Evolutionary conservation across 2,113 vertebrate genomes (phyloP).

Genomic region (Hystrix cristata): DNA sequence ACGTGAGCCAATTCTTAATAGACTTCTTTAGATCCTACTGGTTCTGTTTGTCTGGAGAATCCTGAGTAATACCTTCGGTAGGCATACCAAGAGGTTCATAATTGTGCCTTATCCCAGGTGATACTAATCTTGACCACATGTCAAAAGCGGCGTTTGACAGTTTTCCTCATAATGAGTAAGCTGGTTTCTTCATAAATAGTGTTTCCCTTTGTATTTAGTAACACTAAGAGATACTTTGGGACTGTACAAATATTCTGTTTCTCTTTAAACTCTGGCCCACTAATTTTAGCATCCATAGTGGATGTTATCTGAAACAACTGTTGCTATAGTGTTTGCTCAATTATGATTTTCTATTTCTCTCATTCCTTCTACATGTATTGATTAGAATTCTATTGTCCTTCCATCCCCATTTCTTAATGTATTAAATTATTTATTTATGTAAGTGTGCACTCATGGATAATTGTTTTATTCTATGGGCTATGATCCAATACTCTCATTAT

Average conservation of each 20-base stretch:
- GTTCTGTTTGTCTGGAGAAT: constrained; percentile 35
- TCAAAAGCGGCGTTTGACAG: background rate
- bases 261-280: background rate
- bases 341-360: constrained; percentile 56
- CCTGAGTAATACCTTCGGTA: background rate
- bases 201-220: constrained; percentile 45
- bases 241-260: background rate
- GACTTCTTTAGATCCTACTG: background rate
- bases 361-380: constrained; percentile 42
- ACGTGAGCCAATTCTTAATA: background rate
- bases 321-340: background rate
- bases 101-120: background rate
- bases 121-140: background rate
- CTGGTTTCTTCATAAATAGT: background rate
- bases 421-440: constrained; percentile 71
- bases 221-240: background rate
- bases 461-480: constrained; percentile 15
- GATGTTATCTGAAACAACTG: constrained; percentile 3
- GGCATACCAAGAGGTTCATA: background rate
- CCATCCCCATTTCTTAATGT: background rate
- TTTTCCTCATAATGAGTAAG: background rate
- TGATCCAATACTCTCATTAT: constrained; percentile 28
- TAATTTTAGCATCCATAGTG: constrained; percentile 9
- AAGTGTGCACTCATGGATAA: constrained; percentile 13
- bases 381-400: constrained; percentile 23